Conservation (phyloP, 2,113 vertebrate species). For the Aplodontia rufa region DNA sequence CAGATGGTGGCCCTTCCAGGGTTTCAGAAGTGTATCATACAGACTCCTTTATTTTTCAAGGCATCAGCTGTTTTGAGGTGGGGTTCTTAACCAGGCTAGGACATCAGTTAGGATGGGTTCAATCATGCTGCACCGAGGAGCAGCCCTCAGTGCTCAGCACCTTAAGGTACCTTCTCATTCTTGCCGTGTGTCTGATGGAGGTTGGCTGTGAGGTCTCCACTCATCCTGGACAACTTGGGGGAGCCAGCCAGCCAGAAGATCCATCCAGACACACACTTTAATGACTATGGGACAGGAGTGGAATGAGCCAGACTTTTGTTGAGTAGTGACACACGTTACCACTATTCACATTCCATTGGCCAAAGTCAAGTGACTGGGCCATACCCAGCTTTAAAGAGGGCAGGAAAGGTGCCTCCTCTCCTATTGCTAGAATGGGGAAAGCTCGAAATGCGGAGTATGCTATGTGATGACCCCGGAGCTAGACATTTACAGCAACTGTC, state of each 20-base stretch:
- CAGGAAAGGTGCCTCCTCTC: not conserved
- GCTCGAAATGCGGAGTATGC: not conserved
- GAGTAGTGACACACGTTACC: not conserved
- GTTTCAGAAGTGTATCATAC: not conserved
- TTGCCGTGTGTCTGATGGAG: not conserved
- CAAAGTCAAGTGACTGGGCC: not conserved
- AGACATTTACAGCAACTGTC: not conserved
- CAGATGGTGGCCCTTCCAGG: not conserved
- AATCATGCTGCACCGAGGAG: not conserved
- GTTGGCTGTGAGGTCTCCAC: not conserved
- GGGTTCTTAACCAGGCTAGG: not conserved
- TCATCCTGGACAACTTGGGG: not conserved
- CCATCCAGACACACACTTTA: accelerated
- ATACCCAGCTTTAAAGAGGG: not conserved
- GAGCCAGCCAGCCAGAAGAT: not conserved
- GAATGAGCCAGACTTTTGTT: not conserved
- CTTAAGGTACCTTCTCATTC: not conserved
- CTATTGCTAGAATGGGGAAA: not conserved
- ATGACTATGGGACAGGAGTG: not conserved
- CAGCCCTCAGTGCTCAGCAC: not conserved
- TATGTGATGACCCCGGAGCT: not conserved
- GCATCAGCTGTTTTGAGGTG: not conserved
- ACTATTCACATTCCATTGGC: not conserved
- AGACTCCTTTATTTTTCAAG: not conserved
- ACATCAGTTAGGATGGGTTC: not conserved